Conservation (phyloP, 2,113 vertebrate species). For the Miniopterus natalensis region DNA sequence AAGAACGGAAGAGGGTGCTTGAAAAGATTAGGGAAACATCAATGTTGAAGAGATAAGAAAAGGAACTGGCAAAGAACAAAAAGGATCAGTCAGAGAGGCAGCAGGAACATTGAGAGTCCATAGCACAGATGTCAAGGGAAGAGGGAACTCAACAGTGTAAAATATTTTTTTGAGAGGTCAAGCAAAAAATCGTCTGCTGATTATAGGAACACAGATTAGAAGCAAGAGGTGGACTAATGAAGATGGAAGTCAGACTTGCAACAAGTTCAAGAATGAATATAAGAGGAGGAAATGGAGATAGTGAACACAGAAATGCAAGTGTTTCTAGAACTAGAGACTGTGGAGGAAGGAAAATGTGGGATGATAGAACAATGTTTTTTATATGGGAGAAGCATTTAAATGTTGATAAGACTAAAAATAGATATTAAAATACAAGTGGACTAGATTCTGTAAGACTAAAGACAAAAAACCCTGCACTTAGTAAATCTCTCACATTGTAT, state of each 20-base stretch:
- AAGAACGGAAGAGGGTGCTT: background rate
- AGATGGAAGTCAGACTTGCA: background rate
- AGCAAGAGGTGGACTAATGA: background rate
- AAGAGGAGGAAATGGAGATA: background rate
- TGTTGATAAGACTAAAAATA: background rate
- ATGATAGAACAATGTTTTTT: background rate
- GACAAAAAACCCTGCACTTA: background rate
- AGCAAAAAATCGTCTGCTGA: background rate
- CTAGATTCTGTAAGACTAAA: background rate
- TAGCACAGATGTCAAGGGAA: background rate
- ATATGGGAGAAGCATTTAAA: background rate
- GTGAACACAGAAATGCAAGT: background rate
- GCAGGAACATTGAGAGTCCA: background rate
- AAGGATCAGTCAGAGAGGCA: background rate
- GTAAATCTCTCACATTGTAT: background rate
- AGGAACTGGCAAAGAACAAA: background rate
- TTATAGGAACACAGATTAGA: background rate
- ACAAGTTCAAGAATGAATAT: background rate
- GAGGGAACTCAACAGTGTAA: background rate
- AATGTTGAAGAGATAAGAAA: background rate
- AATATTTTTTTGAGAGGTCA: background rate
- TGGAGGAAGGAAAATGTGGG: background rate
- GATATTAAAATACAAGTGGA: constrained; percentile 1
- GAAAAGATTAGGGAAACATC: background rate
- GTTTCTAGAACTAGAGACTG: background rate